Evolutionary conservation across 2,888 invertebrate species (phyloP).

Genomic region (Callinectes sapidus): DNA sequence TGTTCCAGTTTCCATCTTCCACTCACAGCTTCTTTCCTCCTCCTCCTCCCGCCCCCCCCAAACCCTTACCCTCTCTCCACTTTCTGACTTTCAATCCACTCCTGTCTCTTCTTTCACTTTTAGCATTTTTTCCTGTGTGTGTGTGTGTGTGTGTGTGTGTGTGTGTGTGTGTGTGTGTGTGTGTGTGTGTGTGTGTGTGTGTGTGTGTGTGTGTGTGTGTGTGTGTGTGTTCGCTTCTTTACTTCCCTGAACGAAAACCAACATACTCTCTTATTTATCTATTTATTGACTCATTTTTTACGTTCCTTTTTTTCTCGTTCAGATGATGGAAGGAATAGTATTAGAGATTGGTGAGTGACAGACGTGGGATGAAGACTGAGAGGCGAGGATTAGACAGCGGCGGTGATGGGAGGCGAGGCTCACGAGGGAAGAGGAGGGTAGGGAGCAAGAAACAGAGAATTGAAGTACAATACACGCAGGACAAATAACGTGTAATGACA

Average conservation of each 20-base stretch:
- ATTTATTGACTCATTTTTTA: neutral
- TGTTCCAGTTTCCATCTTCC: neutral
- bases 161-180: constrained; percentile 39
- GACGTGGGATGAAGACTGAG: neutral
- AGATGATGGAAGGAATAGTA: neutral
- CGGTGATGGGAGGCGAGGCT: constrained; percentile 3
- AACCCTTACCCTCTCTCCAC: constrained; percentile 10
- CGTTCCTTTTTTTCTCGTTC: neutral
- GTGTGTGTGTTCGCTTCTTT: neutral
- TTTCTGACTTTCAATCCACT: constrained; percentile 16
- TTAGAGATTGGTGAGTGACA: neutral
- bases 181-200: constrained; percentile 53
- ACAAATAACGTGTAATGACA: neutral
- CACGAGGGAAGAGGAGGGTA: constrained; percentile 17
- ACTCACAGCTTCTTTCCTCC: neutral
- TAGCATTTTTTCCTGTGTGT: neutral
- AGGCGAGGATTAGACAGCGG: constrained; percentile 20
- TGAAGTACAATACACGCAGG: too few relatives aligned
- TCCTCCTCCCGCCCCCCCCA: neutral
- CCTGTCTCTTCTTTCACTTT: constrained; percentile 17
- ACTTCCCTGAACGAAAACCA: neutral
- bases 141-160: constrained; percentile 34
- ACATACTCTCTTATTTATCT: neutral
- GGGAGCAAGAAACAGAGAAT: neutral
- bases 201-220: constrained; percentile 47